Evolutionary conservation across 2,113 vertebrate species (phyloP).

Genomic region (Pelobates fuscus): DNA sequence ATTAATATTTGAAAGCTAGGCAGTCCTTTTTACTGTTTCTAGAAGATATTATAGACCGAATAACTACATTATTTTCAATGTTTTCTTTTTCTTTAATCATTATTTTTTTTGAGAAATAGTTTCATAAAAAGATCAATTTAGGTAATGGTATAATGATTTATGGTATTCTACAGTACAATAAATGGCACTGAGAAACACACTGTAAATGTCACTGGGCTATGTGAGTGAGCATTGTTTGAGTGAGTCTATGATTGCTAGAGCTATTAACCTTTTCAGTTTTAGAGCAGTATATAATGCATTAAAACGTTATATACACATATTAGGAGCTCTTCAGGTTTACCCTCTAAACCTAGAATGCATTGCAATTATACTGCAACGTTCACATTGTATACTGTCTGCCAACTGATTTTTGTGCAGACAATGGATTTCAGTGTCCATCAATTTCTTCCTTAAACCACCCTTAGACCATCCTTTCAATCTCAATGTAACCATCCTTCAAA

Average conservation of each 20-base stretch:
- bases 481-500: no score
- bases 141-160: slow-evolving; percentile 13
- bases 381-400: no score
- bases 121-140: slow-evolving; percentile 17
- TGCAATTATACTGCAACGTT: no score
- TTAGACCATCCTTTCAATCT: no score
- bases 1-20: no score
- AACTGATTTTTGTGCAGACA: no score
- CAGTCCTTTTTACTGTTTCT: no score
- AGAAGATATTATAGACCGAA: no score
- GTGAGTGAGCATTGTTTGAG: background rate
- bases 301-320: background rate
- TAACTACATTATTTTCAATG: no score
- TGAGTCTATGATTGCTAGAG: background rate
- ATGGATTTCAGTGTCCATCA: no score
- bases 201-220: slow-evolving; percentile 19
- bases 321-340: background rate
- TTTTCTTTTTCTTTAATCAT: background rate
- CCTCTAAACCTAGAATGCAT: no score
- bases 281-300: background rate
- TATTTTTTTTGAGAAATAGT: background rate
- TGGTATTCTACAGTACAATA: slow-evolving; percentile 15
- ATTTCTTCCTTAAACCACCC: no score
- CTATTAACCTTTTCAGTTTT: slow-evolving; percentile 6
- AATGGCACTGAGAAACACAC: slow-evolving; percentile 9